Evolutionary conservation across 2,888 invertebrate species (phyloP).

Genomic region (Notocelia uddmanniana): DNA sequence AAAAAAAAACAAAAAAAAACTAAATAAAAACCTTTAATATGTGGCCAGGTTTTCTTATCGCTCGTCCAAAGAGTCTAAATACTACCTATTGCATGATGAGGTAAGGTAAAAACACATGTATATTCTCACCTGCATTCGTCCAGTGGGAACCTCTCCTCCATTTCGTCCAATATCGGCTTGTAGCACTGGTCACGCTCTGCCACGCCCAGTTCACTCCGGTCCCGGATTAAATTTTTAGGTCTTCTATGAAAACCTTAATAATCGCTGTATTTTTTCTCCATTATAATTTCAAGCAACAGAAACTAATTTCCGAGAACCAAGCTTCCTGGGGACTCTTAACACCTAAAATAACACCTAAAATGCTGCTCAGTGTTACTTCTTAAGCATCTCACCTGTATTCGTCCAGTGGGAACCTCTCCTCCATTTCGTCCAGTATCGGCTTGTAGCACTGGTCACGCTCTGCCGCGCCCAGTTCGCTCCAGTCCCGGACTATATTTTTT

Average conservation of each 20-base stretch:
- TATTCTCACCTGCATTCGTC: slow-evolving; percentile 85
- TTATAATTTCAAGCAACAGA: too few species aligned
- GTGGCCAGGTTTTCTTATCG: too few species aligned
- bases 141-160: slow-evolving; percentile 89
- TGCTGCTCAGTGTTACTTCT: neutral
- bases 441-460: slow-evolving; percentile 95
- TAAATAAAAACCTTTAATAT: too few species aligned
- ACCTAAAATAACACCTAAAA: too few species aligned
- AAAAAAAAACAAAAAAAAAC: too few species aligned
- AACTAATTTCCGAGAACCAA: too few species aligned
- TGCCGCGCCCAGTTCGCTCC: slow-evolving; percentile 93
- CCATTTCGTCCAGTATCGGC: slow-evolving; percentile 95
- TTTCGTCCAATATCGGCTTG: slow-evolving; percentile 94
- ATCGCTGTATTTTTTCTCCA: too few species aligned
- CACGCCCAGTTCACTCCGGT: slow-evolving; percentile 96
- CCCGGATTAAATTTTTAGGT: slow-evolving; percentile 97
- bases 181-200: slow-evolving; percentile 95
- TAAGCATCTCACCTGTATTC: slow-evolving; percentile 77
- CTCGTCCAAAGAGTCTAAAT: too few species aligned
- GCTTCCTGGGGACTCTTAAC: too few species aligned
- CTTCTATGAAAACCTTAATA: too few species aligned
- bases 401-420: slow-evolving; percentile 88
- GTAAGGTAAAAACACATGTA: too few species aligned
- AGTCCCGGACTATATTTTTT: slow-evolving; percentile 98
- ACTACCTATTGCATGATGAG: too few species aligned